These are phyloP conservation scores for Eremophila alpestris DNA, from an alignment of 2,797 vertebrate species.

Conservation along the genomic window DNA sequence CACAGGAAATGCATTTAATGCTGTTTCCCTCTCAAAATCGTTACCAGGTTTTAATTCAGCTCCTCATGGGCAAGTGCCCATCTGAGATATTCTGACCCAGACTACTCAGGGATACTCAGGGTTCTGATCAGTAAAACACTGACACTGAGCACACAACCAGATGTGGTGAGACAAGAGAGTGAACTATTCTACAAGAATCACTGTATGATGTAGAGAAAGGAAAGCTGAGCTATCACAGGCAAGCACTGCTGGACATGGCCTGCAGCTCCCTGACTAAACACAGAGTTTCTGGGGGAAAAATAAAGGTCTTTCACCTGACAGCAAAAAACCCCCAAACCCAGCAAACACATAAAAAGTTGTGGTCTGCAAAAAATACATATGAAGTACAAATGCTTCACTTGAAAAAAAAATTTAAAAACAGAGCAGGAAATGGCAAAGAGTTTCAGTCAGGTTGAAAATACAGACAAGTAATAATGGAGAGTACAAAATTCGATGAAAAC, in stretches of 20 bases:
- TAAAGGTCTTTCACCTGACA: background rate
- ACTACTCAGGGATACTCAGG: background rate
- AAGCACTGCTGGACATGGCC: background rate
- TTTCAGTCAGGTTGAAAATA: background rate
- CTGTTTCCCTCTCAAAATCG: background rate
- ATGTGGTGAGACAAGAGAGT: background rate
- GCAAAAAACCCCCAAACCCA: background rate
- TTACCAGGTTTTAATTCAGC: background rate
- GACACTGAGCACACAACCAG: background rate
- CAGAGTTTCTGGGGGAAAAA: background rate
- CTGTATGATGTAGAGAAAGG: background rate
- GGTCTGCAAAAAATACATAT: background rate
- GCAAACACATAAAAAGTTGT: fast-evolving
- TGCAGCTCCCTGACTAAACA: background rate
- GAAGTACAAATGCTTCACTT: background rate
- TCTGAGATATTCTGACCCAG: background rate
- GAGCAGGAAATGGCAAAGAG: background rate
- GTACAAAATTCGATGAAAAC: slow-evolving; percentile 33
- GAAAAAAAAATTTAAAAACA: background rate
- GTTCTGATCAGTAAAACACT: background rate
- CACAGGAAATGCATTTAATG: background rate
- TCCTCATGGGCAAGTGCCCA: background rate
- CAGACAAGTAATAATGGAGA: slow-evolving; percentile 17
- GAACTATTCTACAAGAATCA: background rate
- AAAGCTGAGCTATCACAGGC: background rate